Conservation (phyloP, 2,113 vertebrate species). For the Leptodactylus fuscus region DNA sequence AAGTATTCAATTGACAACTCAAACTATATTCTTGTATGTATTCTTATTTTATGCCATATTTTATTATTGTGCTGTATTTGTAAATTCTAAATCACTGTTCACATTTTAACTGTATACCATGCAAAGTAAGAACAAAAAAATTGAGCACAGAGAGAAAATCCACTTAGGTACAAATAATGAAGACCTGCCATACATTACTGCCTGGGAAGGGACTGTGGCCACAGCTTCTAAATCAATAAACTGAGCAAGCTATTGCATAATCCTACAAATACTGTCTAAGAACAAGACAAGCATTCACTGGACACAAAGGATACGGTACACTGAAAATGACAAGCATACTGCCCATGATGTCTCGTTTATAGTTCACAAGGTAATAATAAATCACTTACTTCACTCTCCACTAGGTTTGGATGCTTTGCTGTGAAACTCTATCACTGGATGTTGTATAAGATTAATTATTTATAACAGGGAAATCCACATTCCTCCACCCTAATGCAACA, state of each 20-base stretch:
- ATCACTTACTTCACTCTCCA: background rate
- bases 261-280: no score
- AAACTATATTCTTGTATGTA: no score
- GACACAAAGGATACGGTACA: background rate
- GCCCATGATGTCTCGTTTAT: background rate
- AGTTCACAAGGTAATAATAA: background rate
- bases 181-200: background rate
- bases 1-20: no score
- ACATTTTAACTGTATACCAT: background rate
- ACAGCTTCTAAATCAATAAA: background rate
- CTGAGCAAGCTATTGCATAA: background rate
- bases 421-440: background rate
- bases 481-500: background rate
- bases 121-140: background rate
- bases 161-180: background rate
- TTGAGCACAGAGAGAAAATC: background rate
- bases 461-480: background rate
- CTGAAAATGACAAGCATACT: background rate
- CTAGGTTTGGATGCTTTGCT: background rate
- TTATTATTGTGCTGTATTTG: no score
- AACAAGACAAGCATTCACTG: background rate
- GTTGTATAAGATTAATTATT: slow-evolving; percentile 1
- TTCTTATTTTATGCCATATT: no score
- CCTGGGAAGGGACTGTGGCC: background rate
- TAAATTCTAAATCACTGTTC: no score